Percentiles rank a stretch among this genome's conserved stretches.
Conservation (phyloP, 2,888 invertebrate species). For the Electrophaes corylata region DNA sequence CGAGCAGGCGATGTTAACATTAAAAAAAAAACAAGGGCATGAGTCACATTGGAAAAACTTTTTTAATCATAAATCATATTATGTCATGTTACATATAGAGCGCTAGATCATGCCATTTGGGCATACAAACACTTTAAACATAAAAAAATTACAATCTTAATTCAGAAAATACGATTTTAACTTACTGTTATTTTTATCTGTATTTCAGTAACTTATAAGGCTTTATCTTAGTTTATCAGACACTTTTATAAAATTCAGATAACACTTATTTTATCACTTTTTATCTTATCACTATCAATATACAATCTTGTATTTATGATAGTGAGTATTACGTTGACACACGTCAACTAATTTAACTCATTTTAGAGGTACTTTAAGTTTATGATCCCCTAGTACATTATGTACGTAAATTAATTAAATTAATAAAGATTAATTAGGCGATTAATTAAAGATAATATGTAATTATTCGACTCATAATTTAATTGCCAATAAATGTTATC, state of each 20-base stretch:
- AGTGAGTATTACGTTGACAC: constrained; percentile 15
- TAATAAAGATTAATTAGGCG: constrained; percentile 22
- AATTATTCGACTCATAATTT: neutral
- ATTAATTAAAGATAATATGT: constrained; percentile 19
- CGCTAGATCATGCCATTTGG: too few relatives aligned
- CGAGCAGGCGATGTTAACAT: constrained; percentile 36
- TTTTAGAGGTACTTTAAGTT: constrained; percentile 31
- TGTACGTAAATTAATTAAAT: constrained; percentile 41
- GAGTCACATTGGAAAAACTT: neutral
- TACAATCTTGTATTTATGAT: constrained; percentile 4
- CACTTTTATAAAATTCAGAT: neutral
- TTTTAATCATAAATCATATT: too few relatives aligned
- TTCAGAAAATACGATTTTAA: too few relatives aligned
- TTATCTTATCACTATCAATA: constrained; percentile 12
- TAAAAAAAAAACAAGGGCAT: constrained; percentile 39
- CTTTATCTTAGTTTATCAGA: neutral
- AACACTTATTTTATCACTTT: neutral
- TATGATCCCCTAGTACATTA: constrained; percentile 47
- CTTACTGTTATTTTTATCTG: too few relatives aligned
- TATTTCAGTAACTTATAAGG: too few relatives aligned
- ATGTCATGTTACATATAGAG: too few relatives aligned
- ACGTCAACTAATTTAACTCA: constrained; percentile 1
- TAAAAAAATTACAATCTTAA: too few relatives aligned
- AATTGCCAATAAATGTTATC: neutral
- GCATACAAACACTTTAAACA: too few relatives aligned